A percentile compares a stretch with the other conserved stretches of the same genome.
These are phyloP conservation scores for Gymnoscelis rufifasciata DNA, from an alignment of 2,888 invertebrate genomes.

Conservation along the genomic window DNA sequence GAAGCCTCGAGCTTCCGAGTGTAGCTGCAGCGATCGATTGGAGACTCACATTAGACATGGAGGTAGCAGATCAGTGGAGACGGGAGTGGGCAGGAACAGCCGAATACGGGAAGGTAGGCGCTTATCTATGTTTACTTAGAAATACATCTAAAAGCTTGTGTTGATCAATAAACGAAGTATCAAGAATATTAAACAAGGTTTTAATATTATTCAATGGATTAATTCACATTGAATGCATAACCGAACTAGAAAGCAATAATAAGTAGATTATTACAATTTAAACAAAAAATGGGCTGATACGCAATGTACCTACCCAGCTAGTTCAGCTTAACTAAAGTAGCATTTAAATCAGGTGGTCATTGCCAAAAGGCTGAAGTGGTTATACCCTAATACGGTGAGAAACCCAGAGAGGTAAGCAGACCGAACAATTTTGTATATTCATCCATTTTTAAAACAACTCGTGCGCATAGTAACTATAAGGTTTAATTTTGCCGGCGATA, in stretches of 20 bases:
- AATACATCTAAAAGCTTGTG: too few species aligned
- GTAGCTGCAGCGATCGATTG: constrained; percentile 68
- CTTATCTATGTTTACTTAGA: too few species aligned
- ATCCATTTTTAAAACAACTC: constrained; percentile 50
- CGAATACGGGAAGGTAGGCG: constrained; percentile 75
- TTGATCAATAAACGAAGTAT: not conserved
- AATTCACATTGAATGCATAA: not conserved
- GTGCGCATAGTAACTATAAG: constrained; percentile 47
- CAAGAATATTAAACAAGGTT: not conserved
- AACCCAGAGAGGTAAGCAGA: constrained; percentile 53
- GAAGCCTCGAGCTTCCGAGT: constrained; percentile 56
- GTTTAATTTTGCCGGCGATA: constrained; percentile 48
- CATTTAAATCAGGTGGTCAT: constrained; percentile 64
- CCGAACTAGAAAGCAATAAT: not conserved
- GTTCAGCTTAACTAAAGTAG: constrained; percentile 31
- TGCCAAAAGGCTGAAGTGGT: constrained; percentile 71
- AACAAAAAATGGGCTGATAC: not conserved
- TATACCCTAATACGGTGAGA: constrained; percentile 70
- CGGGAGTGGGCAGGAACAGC: constrained; percentile 74
- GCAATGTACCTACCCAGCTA: too few species aligned
- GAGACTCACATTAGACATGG: constrained; percentile 52
- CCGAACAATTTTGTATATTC: constrained; percentile 43
- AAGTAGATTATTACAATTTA: not conserved
- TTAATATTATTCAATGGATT: not conserved
- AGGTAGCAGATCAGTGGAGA: constrained; percentile 74